Percentiles rank a stretch among this genome's conserved stretches.
phyloP scores from a whole-genome alignment of 2,797 vertebrate species.

The Pipistrellus pipistrellus region DNA sequence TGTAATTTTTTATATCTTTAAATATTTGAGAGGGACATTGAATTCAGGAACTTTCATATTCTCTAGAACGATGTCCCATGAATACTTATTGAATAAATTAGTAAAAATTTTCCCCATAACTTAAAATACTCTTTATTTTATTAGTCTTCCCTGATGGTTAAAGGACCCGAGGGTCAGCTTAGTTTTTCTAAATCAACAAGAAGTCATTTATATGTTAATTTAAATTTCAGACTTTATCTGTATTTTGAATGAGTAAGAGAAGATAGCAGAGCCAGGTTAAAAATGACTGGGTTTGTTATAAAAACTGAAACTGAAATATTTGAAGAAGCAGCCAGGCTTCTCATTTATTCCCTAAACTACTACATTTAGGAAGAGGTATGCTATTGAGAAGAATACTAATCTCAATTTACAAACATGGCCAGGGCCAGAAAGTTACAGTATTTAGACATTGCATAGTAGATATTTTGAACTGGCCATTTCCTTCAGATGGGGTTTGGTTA shows the following conservation, averaged over 20 bases:
- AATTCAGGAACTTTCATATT: not conserved
- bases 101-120: constrained; percentile 23
- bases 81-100: constrained; percentile 60
- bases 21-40: not conserved
- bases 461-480: not conserved
- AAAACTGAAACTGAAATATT: constrained; percentile 66
- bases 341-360: constrained; percentile 18
- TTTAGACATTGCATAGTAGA: not conserved
- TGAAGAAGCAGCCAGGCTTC: constrained; percentile 42
- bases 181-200: constrained; percentile 69
- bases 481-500: constrained; percentile 8
- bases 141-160: constrained; percentile 60
- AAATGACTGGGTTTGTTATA: constrained; percentile 38
- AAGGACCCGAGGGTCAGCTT: constrained; percentile 66
- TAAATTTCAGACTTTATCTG: constrained; percentile 70
- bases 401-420: not conserved
- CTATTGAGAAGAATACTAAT: not conserved
- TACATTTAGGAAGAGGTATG: constrained; percentile 15
- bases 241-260: constrained; percentile 52
- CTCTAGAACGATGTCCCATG: not conserved
- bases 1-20: constrained; percentile 43
- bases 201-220: constrained; percentile 81
- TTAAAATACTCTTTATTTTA: constrained; percentile 63
- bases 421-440: not conserved
- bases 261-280: constrained; percentile 16